Evolutionary conservation across 2,797 vertebrate species (phyloP).

Genomic region (Euthynnus affinis): DNA sequence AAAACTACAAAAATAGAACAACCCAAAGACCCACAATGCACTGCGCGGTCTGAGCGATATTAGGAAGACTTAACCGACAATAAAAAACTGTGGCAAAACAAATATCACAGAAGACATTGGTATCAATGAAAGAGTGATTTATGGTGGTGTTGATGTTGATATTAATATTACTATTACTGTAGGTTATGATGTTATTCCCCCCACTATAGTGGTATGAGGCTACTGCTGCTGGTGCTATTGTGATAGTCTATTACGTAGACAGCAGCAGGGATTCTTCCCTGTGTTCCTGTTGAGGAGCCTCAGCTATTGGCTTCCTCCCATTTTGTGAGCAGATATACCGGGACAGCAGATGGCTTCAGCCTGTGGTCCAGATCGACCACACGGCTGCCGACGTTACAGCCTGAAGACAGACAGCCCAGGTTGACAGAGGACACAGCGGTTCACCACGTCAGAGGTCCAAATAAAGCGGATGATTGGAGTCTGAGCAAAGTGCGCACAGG

Average conservation of each 20-base stretch:
- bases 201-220: too few species aligned
- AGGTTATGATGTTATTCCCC: neutral
- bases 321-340: neutral
- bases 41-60: neutral
- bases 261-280: neutral
- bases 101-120: neutral
- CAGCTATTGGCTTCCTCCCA: constrained; percentile 3
- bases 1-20: neutral
- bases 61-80: neutral
- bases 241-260: neutral
- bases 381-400: neutral
- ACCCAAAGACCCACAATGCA: constrained; percentile 1
- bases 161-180: too few species aligned
- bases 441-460: constrained; percentile 42
- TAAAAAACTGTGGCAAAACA: neutral
- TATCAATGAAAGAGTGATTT: neutral
- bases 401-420: neutral
- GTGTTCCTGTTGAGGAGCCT: neutral
- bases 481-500: constrained; percentile 78
- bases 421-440: neutral
- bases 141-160: too few species aligned
- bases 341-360: neutral
- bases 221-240: neutral
- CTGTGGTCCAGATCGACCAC: too few species aligned
- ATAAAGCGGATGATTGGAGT: constrained; percentile 40